Conservation (phyloP, 1,140 invertebrate species). For the Brachionus manjavacas region DNA sequence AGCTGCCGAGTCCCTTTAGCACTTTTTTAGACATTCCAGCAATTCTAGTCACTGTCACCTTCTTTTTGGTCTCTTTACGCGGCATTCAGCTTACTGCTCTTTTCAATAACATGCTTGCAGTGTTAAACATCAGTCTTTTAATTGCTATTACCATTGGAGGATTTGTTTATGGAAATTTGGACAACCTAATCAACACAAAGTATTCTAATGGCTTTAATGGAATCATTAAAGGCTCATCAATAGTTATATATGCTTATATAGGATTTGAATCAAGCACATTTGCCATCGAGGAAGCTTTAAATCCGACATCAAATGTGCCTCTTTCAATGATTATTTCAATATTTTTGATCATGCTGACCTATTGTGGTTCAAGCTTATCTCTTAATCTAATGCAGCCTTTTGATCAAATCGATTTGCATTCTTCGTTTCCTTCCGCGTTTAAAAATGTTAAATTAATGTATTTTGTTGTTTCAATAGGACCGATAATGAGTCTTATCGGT, state of each 20-base stretch:
- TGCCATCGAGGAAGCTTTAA: constrained; percentile 17
- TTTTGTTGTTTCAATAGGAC: constrained; percentile 18
- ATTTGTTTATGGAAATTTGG: constrained; percentile 12
- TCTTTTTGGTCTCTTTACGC: constrained; percentile 24
- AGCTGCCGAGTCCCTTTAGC: background rate
- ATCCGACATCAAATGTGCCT: constrained; percentile 2
- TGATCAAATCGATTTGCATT: constrained; percentile 5
- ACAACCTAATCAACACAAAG: background rate
- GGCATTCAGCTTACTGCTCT: constrained; percentile 21
- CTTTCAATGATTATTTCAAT: constrained; percentile 27
- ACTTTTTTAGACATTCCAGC: constrained; percentile 22
- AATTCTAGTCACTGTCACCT: background rate
- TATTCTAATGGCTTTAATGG: constrained; percentile 31
- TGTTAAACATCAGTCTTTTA: constrained; percentile 6
- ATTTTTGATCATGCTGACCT: background rate
- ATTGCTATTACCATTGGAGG: constrained; percentile 30
- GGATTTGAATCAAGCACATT: constrained; percentile 38
- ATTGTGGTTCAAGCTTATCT: constrained; percentile 34
- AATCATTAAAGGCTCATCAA: constrained; percentile 7
- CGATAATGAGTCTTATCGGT: constrained; percentile 10
- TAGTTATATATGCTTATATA: constrained; percentile 31
- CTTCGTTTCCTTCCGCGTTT: constrained; percentile 29
- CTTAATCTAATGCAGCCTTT: constrained; percentile 31
- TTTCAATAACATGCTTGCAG: constrained; percentile 26
- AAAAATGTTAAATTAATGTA: constrained; percentile 9